A percentile compares a stretch with the other conserved stretches of the same genome.
These are phyloP conservation scores for Drosophila baimaii DNA, from an alignment of 1,140 invertebrate genomes.

Conservation along the genomic window DNA sequence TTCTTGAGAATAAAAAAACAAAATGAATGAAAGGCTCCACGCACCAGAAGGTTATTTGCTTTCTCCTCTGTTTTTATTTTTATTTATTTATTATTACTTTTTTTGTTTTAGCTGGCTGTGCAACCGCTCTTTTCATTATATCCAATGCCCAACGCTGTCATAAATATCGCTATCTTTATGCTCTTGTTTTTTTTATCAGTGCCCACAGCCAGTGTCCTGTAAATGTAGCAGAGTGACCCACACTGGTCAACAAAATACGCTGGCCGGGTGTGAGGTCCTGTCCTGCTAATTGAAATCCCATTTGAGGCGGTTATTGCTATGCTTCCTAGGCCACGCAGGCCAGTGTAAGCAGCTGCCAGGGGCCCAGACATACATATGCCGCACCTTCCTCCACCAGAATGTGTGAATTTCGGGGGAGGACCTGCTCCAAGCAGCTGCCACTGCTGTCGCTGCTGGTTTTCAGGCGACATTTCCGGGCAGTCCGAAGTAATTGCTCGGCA, in stretches of 20 bases:
- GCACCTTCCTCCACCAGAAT: slow-evolving; percentile 9
- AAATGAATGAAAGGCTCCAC: too few species aligned
- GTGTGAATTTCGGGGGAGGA: slow-evolving; percentile 7
- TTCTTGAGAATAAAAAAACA: too few species aligned
- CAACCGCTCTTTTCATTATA: too few species aligned
- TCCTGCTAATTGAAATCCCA: slow-evolving; percentile 49
- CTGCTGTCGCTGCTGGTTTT: slow-evolving; percentile 44
- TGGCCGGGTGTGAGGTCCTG: not conserved
- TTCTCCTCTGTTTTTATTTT: too few species aligned
- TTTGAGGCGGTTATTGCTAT: slow-evolving; percentile 28
- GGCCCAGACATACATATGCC: slow-evolving; percentile 44
- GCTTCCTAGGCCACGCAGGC: slow-evolving; percentile 1
- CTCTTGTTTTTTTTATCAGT: slow-evolving; percentile 10
- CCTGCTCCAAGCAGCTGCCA: slow-evolving; percentile 53
- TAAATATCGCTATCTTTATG: accelerated
- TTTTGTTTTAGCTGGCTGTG: too few species aligned
- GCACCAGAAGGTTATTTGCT: too few species aligned
- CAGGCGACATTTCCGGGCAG: slow-evolving; percentile 79
- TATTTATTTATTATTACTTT: too few species aligned
- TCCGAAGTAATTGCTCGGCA: slow-evolving; percentile 80
- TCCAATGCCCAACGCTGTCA: too few species aligned
- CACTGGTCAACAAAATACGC: slow-evolving; percentile 38
- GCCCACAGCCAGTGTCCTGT: slow-evolving; percentile 7
- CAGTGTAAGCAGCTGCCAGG: slow-evolving; percentile 45
- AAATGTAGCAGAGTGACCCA: slow-evolving; percentile 13